Conservation (phyloP, 1,140 invertebrate species). For the Asbolus verrucosus region DNA sequence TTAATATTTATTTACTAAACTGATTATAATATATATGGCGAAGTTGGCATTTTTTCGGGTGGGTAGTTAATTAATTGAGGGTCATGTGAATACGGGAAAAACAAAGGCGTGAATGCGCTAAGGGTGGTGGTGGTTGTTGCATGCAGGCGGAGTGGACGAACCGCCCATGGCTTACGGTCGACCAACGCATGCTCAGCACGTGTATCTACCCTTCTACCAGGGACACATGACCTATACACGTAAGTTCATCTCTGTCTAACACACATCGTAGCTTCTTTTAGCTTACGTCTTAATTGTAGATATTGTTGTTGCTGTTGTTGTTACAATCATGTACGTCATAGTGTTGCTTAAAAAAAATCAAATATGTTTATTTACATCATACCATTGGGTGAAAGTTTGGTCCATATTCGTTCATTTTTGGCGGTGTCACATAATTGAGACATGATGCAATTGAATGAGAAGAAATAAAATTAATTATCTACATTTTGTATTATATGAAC, state of each 20-base stretch:
- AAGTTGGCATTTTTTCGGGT: conserved; percentile 10
- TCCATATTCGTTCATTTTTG: too few species aligned
- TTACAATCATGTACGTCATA: neutral
- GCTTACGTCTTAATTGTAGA: conserved; percentile 36
- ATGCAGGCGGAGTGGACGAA: conserved; percentile 65
- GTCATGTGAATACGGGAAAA: conserved; percentile 26
- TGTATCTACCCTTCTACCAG: conserved; percentile 84
- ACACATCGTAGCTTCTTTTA: conserved; percentile 48
- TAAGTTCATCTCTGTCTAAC: conserved; percentile 70
- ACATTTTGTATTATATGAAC: too few species aligned
- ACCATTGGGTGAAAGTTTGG: too few species aligned
- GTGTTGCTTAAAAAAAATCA: too few species aligned
- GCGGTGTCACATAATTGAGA: too few species aligned
- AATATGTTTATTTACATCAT: too few species aligned
- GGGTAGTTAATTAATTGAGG: conserved; percentile 14
- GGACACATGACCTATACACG: conserved; percentile 81
- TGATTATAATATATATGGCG: neutral
- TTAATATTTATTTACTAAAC: conserved; percentile 28
- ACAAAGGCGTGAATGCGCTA: conserved; percentile 46
- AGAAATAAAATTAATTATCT: too few species aligned
- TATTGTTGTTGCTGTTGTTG: conserved; percentile 18
- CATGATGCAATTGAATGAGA: too few species aligned
- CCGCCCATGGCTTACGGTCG: conserved; percentile 69
- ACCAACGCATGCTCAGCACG: conserved; percentile 81
- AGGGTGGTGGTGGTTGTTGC: conserved; percentile 63